Evolutionary conservation across 2,797 vertebrate genomes (phyloP).

Genomic region (Platyrinchus mystaceus): DNA sequence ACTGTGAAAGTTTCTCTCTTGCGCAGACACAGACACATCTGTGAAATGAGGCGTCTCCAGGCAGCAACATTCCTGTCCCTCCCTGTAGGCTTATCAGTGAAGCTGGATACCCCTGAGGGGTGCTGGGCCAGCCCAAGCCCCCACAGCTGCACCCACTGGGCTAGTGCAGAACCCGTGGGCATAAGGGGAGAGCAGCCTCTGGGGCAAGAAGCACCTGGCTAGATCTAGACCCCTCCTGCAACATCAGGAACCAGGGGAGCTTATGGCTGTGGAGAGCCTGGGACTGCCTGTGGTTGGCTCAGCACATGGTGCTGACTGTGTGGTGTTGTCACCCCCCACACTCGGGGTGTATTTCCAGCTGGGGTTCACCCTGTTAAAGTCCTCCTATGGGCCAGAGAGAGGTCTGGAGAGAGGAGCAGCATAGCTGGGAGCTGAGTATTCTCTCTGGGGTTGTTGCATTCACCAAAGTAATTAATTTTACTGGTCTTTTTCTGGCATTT

Average conservation of each 20-base stretch:
- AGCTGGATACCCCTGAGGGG: neutral
- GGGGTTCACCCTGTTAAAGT: neutral
- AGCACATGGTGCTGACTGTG: neutral
- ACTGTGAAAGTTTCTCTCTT: conserved; percentile 37
- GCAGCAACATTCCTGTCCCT: neutral
- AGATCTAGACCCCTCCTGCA: neutral
- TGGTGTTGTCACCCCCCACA: fast-evolving
- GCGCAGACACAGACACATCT: neutral
- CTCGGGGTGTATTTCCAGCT: neutral
- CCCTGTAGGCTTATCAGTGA: neutral
- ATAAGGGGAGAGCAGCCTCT: neutral
- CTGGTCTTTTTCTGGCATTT: neutral
- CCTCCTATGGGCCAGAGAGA: neutral
- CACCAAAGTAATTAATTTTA: neutral
- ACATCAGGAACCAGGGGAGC: fast-evolving
- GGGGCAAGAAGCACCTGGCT: neutral
- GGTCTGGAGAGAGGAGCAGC: neutral
- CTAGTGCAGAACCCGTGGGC: neutral
- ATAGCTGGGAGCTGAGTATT: fast-evolving
- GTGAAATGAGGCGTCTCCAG: neutral
- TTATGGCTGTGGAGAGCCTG: neutral
- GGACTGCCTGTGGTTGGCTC: fast-evolving
- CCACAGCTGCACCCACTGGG: neutral
- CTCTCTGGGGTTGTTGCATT: neutral
- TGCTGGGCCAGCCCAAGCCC: neutral